Evolutionary conservation across 1,140 invertebrate genomes (phyloP).

Genomic region (Bacillus rossius): DNA sequence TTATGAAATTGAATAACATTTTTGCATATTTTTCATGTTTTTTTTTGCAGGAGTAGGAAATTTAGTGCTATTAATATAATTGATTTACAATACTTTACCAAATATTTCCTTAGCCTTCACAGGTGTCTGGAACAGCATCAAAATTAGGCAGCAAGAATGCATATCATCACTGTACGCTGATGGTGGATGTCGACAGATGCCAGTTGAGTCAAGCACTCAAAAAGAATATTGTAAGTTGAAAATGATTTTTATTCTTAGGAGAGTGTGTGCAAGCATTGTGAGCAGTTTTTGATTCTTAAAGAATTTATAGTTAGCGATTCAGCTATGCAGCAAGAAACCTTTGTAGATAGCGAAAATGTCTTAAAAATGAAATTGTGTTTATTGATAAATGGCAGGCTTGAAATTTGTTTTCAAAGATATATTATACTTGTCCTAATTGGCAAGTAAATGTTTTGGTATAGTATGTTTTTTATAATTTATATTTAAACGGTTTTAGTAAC

Average conservation of each 20-base stretch:
- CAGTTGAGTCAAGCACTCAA: conserved; percentile 59
- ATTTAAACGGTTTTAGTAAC: too few relatives aligned
- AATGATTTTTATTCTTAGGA: neutral
- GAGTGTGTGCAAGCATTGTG: neutral
- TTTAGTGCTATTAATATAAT: neutral
- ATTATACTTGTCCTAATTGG: too few relatives aligned
- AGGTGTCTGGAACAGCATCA: conserved; percentile 89
- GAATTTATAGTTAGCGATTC: too few relatives aligned
- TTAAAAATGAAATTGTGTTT: too few relatives aligned
- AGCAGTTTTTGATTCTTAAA: conserved; percentile 7
- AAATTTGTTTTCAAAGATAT: too few relatives aligned
- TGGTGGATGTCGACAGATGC: conserved; percentile 76
- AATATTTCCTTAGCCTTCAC: conserved; percentile 15
- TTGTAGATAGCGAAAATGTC: too few relatives aligned
- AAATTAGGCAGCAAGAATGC: conserved; percentile 78
- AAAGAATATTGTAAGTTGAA: conserved; percentile 56
- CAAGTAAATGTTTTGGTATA: too few relatives aligned
- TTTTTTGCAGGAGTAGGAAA: neutral
- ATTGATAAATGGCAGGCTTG: too few relatives aligned
- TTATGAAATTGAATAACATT: neutral
- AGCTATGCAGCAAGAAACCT: too few relatives aligned
- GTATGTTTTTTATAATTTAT: too few relatives aligned
- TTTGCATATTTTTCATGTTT: neutral
- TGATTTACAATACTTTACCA: too few relatives aligned
- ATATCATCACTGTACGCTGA: conserved; percentile 93